Base-by-base conservation (phyloP, 2,113 vertebrate species). In the Pterocles burchelli region DNA sequence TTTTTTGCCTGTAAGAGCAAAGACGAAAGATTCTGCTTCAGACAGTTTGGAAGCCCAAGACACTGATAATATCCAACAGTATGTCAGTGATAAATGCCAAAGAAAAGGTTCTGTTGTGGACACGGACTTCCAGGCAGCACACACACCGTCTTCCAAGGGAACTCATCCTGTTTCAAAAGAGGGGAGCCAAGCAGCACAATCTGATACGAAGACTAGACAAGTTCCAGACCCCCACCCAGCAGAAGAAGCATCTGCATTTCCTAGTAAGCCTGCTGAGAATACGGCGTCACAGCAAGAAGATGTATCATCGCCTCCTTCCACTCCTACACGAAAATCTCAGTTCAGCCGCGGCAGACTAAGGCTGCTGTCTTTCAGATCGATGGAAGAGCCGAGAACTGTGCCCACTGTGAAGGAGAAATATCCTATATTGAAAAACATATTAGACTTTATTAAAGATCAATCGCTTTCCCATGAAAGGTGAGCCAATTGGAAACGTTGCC, bases 381-480 rank as follows among this genome's bases (percentile, higher is more conserved):
- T 99, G 96, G 99, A 99, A 61, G 99, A 99, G 89, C 97, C 98
- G 6, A 98, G 97, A 54, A 72, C 97, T 33, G 74, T 95, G 34
- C 98, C 98, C 9, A 98, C 98, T 7, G 96, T 99, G 45, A 99
- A 99, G 88, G 99, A 99, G 76, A 98, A 98, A 84, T 99, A 99
- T 46, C 99, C 98, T 0, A 92, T 99, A 15, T 92, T 99, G 91
- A 99, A 98, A 94, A 98, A 98, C 71, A 97, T 99, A 58, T 94
- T 99, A 82, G 99, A 98, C 96, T 99, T 99, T 67, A 98, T 99
- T 88, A 99, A 98, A 96, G 99, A 99, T 96, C 98, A 99, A 20
- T 97, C 98, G 28, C 98, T 99, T 90, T 99, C 98, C 28, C 98
- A 98, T 36, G 98, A 98, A 87, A 99, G 98, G 99, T 99, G 85